Evolutionary conservation across 2,113 vertebrate genomes (phyloP).

Genomic region (Gadus macrocephalus): DNA sequence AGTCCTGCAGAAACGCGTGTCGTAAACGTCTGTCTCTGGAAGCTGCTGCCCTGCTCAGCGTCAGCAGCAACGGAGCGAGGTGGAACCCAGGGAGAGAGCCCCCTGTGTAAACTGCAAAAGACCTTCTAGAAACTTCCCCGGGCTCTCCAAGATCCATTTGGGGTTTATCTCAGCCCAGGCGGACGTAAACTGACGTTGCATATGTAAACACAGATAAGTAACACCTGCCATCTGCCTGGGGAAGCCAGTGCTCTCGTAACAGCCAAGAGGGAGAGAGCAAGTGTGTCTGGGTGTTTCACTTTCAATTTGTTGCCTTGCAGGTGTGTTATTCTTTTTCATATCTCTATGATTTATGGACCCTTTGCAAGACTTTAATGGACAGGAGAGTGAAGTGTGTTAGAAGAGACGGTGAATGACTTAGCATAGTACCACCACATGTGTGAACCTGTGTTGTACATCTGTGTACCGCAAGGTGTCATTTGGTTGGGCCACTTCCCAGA

Average conservation of each 20-base stretch:
- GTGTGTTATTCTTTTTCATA: not conserved
- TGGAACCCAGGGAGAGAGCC: constrained; percentile 6
- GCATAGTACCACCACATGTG: too few relatives aligned
- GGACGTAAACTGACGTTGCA: constrained; percentile 51
- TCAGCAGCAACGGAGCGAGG: constrained; percentile 8
- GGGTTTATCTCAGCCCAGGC: constrained; percentile 50
- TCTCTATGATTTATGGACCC: not conserved
- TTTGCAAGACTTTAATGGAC: too few relatives aligned
- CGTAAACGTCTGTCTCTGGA: constrained; percentile 37
- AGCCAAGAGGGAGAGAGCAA: constrained; percentile 3
- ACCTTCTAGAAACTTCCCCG: constrained; percentile 22
- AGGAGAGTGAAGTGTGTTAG: not conserved
- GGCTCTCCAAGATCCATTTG: constrained; percentile 15
- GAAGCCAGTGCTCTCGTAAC: not conserved
- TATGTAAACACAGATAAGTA: constrained; percentile 43
- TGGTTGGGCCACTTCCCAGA: too few relatives aligned
- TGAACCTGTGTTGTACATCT: too few relatives aligned
- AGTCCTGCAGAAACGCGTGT: constrained; percentile 36
- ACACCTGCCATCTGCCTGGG: constrained; percentile 32
- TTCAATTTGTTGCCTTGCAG: not conserved
- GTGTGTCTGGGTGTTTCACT: constrained; percentile 5
- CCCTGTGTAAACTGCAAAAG: constrained; percentile 39
- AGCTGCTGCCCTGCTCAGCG: constrained; percentile 44
- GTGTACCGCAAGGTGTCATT: too few relatives aligned
- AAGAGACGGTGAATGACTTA: too few relatives aligned